A percentile compares a stretch with the other conserved stretches of the same genome.
Evolutionary conservation across 2,888 invertebrate species (phyloP).

Genomic region (Sinohyriopsis cumingii): DNA sequence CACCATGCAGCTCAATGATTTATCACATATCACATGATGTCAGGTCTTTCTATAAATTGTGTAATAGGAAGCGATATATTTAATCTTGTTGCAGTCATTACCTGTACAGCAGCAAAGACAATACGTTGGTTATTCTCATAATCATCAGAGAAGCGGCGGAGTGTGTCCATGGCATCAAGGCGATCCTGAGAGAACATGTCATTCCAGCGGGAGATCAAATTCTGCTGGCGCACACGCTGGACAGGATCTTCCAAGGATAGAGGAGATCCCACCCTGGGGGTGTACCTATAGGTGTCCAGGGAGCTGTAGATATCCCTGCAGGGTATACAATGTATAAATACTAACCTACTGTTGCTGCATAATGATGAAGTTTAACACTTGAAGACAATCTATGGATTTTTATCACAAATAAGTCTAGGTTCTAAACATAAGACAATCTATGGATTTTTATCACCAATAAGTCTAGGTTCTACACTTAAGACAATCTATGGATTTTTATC

Average conservation of each 20-base stretch:
- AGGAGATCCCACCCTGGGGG: conserved; percentile 64
- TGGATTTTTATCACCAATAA: too few relatives aligned
- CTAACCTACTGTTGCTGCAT: background rate
- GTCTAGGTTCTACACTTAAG: too few relatives aligned
- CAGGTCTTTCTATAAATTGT: too few relatives aligned
- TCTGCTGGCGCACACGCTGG: conserved; percentile 68
- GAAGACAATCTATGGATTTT: too few relatives aligned
- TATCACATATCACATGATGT: too few relatives aligned
- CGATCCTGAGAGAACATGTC: conserved; percentile 70
- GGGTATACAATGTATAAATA: conserved; percentile 1
- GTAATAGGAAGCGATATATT: too few relatives aligned
- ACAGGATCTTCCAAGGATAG: conserved; percentile 66
- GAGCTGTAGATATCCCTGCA: conserved; percentile 44
- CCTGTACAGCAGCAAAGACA: conserved; percentile 67
- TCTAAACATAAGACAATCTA: too few relatives aligned
- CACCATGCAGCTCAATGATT: too few relatives aligned
- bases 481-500: too few relatives aligned
- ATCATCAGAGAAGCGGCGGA: conserved; percentile 67
- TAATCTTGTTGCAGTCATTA: conserved; percentile 21
- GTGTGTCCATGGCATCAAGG: conserved; percentile 70
- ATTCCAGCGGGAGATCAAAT: conserved; percentile 68
- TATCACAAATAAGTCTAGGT: too few relatives aligned
- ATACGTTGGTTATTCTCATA: conserved; percentile 71
- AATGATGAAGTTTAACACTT: background rate
- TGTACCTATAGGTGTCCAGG: conserved; percentile 52